Base-by-base conservation (phyloP, 2,113 vertebrate genomes). In the Carassius carassius region DNA sequence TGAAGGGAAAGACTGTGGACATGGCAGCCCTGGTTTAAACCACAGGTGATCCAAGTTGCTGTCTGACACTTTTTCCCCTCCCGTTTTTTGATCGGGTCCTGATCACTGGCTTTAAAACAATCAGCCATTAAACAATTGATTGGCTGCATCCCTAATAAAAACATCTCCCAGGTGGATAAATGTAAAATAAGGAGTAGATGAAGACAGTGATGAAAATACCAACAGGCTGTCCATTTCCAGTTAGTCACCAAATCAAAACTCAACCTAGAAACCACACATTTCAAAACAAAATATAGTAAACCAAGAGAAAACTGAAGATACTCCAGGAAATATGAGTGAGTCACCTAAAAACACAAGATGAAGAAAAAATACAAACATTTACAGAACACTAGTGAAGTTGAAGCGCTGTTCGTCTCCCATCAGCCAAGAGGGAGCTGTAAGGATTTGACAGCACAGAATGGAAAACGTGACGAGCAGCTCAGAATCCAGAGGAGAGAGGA, bases 391-490 rank as follows among this genome's bases (percentile, higher is more conserved):
- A 54, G 23, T 29, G 37, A 73, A 23, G 41, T 8, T 21, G 6
- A 73, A 37, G 56, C 76, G 8, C 4, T 12, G 29, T 60, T 17
- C 60, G 76, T 32, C 10, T 77, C 51, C 29, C 75, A 35, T 77
- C 49, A 77, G 75, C 51, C 35, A 73, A 41, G 4, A 1, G 21
- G 10, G 37, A 51, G 69, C 69, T 21, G 49, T 7, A 0, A 58
- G 29, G 29, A 17, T 9, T 44, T 79, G 1, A 79, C 56, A 79
- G 35, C 35, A 63, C 35, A 44, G 77, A 62, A n/a, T 2, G 54
- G 77, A 79, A 79, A 79, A 79, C 23, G 7, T 78, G 56, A 78
- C 21, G 0, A 77, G 4, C 51, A n/a, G 51, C 75, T 77, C 73
- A 19, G 47, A 54, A 54, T 77, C 29, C 74, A 77, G 49, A 78